Conservation (phyloP, 2,797 vertebrate genomes). For the Balearica regulorum region DNA sequence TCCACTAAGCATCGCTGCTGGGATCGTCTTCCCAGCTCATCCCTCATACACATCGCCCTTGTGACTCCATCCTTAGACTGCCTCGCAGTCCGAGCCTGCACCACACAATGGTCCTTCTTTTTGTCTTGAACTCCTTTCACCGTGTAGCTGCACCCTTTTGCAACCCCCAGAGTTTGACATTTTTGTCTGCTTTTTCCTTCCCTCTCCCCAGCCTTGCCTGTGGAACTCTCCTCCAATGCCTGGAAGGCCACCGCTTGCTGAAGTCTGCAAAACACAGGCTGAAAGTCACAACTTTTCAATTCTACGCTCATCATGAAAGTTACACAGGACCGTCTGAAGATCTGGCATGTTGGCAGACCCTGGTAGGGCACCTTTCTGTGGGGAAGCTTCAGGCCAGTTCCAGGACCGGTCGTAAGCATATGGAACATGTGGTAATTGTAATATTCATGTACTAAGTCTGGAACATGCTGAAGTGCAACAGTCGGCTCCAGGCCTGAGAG, state of each 20-base stretch:
- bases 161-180: background rate
- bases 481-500: background rate
- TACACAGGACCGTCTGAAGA: background rate
- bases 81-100: background rate
- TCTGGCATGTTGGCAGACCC: background rate
- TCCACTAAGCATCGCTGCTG: background rate
- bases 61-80: background rate
- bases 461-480: background rate
- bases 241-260: background rate
- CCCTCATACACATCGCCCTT: background rate
- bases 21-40: background rate
- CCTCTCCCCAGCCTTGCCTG: fast-evolving
- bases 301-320: background rate
- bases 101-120: background rate
- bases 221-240: background rate
- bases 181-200: background rate
- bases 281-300: background rate
- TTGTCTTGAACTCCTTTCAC: background rate
- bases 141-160: background rate
- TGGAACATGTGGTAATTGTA: background rate
- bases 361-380: no score
- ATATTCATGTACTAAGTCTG: background rate
- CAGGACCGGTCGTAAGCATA: background rate
- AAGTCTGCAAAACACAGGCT: background rate
- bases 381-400: background rate